Evolutionary conservation across 2,797 vertebrate genomes (phyloP), one percentile per base, ranked within the genome.

Genomic region (Chelmon rostratus): DNA sequence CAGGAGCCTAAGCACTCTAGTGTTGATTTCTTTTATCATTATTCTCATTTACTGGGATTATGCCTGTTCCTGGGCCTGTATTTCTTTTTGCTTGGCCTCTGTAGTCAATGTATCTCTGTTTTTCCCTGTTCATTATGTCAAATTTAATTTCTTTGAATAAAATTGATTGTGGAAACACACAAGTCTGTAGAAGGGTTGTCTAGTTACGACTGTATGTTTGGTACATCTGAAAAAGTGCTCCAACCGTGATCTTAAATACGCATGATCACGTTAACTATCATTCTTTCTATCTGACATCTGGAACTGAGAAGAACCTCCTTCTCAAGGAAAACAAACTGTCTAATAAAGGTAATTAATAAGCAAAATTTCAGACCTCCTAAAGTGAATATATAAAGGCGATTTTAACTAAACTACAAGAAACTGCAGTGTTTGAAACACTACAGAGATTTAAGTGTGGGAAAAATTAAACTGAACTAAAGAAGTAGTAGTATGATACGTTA

Each of bases 281-380:
- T 81, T 49, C 62, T 86, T 70, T 82, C 78, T 68, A 46, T 82
- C 70, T 78, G 62, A 84, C 68, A 68, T 85, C 84, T 77, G 67
- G 67, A 85, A 86, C 88, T 89, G 88, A 93, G 83, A 86, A 86
- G 87, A 57, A 71, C 80, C 85, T 87, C 78, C 75, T 75, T 87
- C 81, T 74, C 66, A 78, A 82, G 71, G 73, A 87, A 90, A 90
- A 83, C 62, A 83, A 86, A 83, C 63, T 52, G 33, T 81, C 52
- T 57, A 68, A 78, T 78, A 83, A 85, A 84, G 65, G 46, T 70
- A 6, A 78, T n/a, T 19, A 63, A 84, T n/a, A 35, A 63, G 52
- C 31, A 46, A 42, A 46, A 46, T n/a, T 18, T 47, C 38, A 18
- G n/a, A 52, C 40, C 40, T 74, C 38, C 40, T 19, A 42, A 65